Conservation (phyloP, 2,797 vertebrate genomes). For the Rhinichthys osculus region DNA sequence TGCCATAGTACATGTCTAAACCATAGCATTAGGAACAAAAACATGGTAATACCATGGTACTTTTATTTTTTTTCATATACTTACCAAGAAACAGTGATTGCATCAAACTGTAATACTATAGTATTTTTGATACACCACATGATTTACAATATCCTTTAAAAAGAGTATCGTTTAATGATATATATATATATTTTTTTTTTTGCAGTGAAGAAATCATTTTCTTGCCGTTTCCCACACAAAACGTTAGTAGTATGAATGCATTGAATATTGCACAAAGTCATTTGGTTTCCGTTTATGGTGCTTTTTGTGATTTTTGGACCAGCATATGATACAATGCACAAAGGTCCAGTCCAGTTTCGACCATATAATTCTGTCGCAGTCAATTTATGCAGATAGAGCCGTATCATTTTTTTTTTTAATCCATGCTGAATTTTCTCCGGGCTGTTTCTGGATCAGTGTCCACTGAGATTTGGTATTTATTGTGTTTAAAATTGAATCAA, state of each 20-base stretch:
- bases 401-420: background rate
- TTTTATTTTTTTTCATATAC: background rate
- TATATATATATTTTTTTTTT: background rate
- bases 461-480: constrained; percentile 49
- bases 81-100: background rate
- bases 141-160: background rate
- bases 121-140: background rate
- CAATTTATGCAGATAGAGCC: background rate
- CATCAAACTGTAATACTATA: background rate
- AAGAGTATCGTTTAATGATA: background rate
- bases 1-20: background rate
- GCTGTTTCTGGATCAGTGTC: constrained; percentile 29
- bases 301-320: constrained; percentile 5
- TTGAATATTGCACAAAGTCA: background rate
- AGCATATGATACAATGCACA: background rate
- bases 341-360: background rate
- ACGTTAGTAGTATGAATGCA: background rate
- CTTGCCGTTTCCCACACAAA: background rate
- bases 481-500: constrained; percentile 56
- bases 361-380: background rate
- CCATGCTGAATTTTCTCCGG: background rate
- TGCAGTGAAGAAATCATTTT: background rate
- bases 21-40: background rate
- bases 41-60: background rate
- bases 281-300: background rate